These are phyloP conservation scores for Beris chalybata DNA, from an alignment of 2,888 invertebrate species.

Conservation along the genomic window DNA sequence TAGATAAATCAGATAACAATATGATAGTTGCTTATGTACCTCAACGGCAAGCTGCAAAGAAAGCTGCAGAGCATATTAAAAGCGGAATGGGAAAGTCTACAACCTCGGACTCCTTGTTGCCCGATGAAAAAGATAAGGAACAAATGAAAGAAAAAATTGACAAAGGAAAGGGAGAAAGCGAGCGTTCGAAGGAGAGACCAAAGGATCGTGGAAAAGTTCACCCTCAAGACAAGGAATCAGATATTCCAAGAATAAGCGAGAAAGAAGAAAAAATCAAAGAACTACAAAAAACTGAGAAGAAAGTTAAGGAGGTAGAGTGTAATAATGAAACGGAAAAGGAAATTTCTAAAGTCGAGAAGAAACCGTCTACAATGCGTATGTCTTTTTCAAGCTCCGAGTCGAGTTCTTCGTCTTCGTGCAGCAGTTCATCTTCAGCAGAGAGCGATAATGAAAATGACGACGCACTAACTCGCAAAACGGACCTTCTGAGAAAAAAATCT, in stretches of 20 bases:
- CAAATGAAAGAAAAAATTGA: slow-evolving; percentile 47
- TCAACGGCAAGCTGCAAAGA: slow-evolving; percentile 87
- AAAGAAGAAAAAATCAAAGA: slow-evolving; percentile 11
- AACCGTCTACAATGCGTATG: slow-evolving; percentile 47
- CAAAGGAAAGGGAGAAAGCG: slow-evolving; percentile 44
- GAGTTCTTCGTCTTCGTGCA: slow-evolving; percentile 62
- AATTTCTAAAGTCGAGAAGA: slow-evolving; percentile 44
- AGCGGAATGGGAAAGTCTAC: slow-evolving; percentile 66
- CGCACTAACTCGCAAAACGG: not conserved
- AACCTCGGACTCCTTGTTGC: slow-evolving; percentile 40
- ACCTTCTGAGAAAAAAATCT: not conserved
- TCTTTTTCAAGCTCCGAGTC: slow-evolving; percentile 59
- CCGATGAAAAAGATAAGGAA: slow-evolving; percentile 48
- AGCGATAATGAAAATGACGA: slow-evolving; percentile 59
- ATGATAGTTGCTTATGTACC: slow-evolving; percentile 81
- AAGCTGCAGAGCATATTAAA: slow-evolving; percentile 87
- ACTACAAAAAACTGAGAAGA: slow-evolving; percentile 1
- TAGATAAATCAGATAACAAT: slow-evolving; percentile 54
- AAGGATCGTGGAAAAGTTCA: slow-evolving; percentile 2
- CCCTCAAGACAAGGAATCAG: not conserved
- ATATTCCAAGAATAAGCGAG: slow-evolving; percentile 8
- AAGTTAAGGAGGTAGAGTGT: not conserved
- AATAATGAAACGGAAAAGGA: slow-evolving; percentile 19
- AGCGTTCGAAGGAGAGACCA: slow-evolving; percentile 36
- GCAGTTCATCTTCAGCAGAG: slow-evolving; percentile 63